Evolutionary conservation across 2,113 vertebrate species (phyloP), one percentile per base, ranked within the genome.

Genomic region (Enhydra lutris): DNA sequence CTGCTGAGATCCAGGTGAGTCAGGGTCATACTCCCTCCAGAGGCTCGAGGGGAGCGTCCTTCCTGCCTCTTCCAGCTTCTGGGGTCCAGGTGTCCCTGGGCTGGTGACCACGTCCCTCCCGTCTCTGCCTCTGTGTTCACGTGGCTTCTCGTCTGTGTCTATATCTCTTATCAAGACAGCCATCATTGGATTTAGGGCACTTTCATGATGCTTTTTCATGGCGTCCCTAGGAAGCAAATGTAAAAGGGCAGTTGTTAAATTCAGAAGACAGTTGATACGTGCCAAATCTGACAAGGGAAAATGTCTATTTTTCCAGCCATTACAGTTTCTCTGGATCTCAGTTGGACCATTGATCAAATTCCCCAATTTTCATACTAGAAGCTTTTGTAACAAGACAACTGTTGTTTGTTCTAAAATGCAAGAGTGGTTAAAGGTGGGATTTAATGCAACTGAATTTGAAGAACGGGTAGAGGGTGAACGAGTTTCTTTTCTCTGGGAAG

Each of bases 21-120:
- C 45, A 36, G 11, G 21, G 63, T 34, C 1, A 9, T 1, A 4
- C 26, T 57, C n/a, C 78, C 18, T 82, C 39, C 7, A 0, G 24
- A 82, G 3, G 78, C 79, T 31, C 20, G 29, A 69, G 21, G 47
- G 47, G 26, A 57, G 8, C 4, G 6, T 67, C n/a, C 11, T n/a
- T 9, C 79, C 24, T 31, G 74, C 74, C 26, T 47, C 42, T 31
- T 10, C 14, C 14, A 47, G 24, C 42, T 47, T 47, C 73, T 76
- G 42, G 26, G 42, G 42, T 47, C 42, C 24, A 14, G 73, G 13
- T 6, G 6, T 74, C 39, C 73, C 14, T 31, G 26, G 42, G 42
- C 42, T 47, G 3, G 42, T 18, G 42, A 7, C 26, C 26, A 0
- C 1, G 0, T 47, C 14, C 74, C 24, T 76, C 26, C 26, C 1